Evolutionary conservation across 2,113 vertebrate genomes (phyloP), one percentile per base, ranked within the genome.

Genomic region (Pseudopipra pipra): DNA sequence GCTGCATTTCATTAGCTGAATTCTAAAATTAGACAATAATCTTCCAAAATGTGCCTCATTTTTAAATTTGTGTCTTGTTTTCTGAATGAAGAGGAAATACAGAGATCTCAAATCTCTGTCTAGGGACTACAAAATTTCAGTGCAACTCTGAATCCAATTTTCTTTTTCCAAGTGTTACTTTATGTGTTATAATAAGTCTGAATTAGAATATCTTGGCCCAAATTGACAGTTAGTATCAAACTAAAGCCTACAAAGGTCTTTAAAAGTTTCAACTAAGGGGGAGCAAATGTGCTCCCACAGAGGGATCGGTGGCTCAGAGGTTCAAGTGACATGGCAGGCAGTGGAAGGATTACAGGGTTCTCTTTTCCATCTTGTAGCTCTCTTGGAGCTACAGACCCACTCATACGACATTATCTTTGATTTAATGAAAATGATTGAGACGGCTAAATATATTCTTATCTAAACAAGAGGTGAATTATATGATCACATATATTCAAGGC

Each of bases 1-100:
- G 59, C 52, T 90, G 68, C 51, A 88, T 86, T 95, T 88, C 59
- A 80, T 92, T 78, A 93, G 37, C 68, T 72, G 68, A 93, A 80
- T 65, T 88, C 78, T 41, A 73, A 84, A 92, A 81, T 88, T 71
- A 63, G 61, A 90, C 81, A 52, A 89, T 73, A 80, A 88, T 74
- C 51, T 71, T 94, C 85, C 39, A 96, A 95, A 95, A 72, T 20
- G 9, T 49, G 17, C 44, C 41, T 68, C 5, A 47, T 90, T 91
- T 94, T 90, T 37, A 72, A 75, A 75, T 63, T 49, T 6, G 1
- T 1, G 0, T 59, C 59, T 93, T 5, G 1, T 75, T 97, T 93
- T 88, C 39, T 77, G 86, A 88, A 86, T 30, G 30, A 81, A 84
- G 39, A 84, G 12, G 47, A 84, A 87, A 90, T 35, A 71, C 3